phyloP scores from a whole-genome alignment of 2,888 invertebrate genomes.

The Chloromyia formosa region DNA sequence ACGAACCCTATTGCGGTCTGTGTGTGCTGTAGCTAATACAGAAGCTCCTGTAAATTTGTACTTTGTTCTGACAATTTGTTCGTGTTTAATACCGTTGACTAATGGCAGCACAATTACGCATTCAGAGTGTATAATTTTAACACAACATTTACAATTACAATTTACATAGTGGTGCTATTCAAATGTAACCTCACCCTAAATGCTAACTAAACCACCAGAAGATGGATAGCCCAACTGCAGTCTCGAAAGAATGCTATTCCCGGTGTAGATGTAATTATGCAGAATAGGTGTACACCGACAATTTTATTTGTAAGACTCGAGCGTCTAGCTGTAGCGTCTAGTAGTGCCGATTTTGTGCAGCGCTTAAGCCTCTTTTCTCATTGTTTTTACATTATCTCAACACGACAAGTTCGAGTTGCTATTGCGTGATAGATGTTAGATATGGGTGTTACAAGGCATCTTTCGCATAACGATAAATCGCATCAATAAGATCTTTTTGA shows the following conservation, averaged over 20 bases:
- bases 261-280: conserved; percentile 46
- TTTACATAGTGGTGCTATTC: background rate
- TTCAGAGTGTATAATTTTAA: too few species aligned
- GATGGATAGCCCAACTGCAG: conserved; percentile 26
- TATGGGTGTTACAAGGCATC: conserved; percentile 18
- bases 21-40: too few species aligned
- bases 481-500: conserved; percentile 25
- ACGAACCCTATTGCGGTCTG: too few species aligned
- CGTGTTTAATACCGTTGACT: background rate
- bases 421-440: conserved; percentile 31
- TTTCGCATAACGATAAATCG: conserved; percentile 26
- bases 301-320: conserved; percentile 40
- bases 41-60: too few species aligned
- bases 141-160: background rate
- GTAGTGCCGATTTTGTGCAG: background rate
- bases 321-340: background rate
- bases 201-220: background rate
- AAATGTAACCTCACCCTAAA: background rate
- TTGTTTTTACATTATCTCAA: conserved; percentile 29
- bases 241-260: conserved; percentile 42
- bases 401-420: conserved; percentile 3
- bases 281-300: conserved; percentile 39
- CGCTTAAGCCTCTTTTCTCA: conserved; percentile 21
- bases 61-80: too few species aligned
- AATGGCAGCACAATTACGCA: background rate